Evolutionary conservation across 2,113 vertebrate species (phyloP).

Genomic region (Antigone vipio): DNA sequence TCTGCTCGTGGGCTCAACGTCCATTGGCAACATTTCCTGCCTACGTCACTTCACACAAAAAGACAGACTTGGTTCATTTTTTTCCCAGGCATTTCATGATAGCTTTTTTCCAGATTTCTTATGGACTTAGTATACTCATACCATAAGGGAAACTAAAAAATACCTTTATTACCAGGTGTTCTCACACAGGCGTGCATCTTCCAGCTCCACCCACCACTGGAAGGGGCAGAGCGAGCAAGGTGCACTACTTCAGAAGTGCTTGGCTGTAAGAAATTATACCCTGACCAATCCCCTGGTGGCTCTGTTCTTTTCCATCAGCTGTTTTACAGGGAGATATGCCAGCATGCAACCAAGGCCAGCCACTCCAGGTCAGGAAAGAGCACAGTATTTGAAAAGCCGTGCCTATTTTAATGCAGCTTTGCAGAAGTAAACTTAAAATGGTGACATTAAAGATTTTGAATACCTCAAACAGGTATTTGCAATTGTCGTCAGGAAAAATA

Average conservation of each 20-base stretch:
- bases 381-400: neutral
- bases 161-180: too few relatives aligned
- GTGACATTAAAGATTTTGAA: neutral
- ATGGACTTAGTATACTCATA: neutral
- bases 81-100: neutral
- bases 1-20: accelerated
- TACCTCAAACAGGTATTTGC: neutral
- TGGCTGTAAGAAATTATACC: neutral
- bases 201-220: neutral
- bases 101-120: neutral
- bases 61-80: neutral
- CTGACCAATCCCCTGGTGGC: too few relatives aligned
- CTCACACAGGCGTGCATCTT: neutral
- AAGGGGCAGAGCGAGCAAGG: neutral
- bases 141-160: neutral
- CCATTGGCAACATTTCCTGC: neutral
- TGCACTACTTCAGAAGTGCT: neutral
- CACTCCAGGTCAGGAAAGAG: neutral
- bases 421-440: neutral
- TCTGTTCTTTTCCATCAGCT: neutral
- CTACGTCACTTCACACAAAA: neutral
- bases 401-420: neutral
- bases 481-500: neutral
- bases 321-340: accelerated
- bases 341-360: too few relatives aligned